Percentiles rank a stretch among this genome's conserved stretches.
Conservation (phyloP, 2,888 invertebrate genomes). For the Syrphus vitripennis region DNA sequence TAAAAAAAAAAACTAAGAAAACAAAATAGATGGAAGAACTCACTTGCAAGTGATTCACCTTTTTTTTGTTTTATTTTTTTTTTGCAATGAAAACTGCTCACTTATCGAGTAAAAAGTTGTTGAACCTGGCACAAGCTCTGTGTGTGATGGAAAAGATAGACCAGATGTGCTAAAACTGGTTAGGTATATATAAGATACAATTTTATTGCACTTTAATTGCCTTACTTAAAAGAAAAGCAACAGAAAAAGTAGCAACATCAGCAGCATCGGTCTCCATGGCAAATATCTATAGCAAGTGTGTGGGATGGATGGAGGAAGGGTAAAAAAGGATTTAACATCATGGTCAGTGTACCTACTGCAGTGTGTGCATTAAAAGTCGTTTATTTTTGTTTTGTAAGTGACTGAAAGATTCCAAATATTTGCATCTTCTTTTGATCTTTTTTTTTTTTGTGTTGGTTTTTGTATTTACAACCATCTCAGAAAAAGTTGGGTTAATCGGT, state of each 20-base stretch:
- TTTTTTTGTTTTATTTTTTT: not conserved
- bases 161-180: slow-evolving; percentile 59
- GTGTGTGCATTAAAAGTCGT: not conserved
- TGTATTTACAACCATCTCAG: not conserved
- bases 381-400: not conserved
- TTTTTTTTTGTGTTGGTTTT: not conserved
- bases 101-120: slow-evolving; percentile 50
- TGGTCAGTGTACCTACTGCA: slow-evolving; percentile 14
- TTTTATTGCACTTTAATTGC: slow-evolving; percentile 70
- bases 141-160: not conserved
- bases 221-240: slow-evolving; percentile 32
- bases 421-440: slow-evolving; percentile 40
- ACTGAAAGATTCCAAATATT: slow-evolving; percentile 51
- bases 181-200: slow-evolving; percentile 14
- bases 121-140: slow-evolving; percentile 39
- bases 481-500: slow-evolving; percentile 56
- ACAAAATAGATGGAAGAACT: not conserved
- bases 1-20: not conserved
- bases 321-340: slow-evolving; percentile 16
- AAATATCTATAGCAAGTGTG: not conserved
- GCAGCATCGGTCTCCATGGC: not conserved
- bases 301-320: not conserved
- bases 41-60: slow-evolving; percentile 2
- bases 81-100: slow-evolving; percentile 28
- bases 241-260: not conserved